Evolutionary conservation across 2,888 invertebrate species (phyloP), one percentile per base, ranked within the genome.

Genomic region (Sarcophaga rosellei): DNA sequence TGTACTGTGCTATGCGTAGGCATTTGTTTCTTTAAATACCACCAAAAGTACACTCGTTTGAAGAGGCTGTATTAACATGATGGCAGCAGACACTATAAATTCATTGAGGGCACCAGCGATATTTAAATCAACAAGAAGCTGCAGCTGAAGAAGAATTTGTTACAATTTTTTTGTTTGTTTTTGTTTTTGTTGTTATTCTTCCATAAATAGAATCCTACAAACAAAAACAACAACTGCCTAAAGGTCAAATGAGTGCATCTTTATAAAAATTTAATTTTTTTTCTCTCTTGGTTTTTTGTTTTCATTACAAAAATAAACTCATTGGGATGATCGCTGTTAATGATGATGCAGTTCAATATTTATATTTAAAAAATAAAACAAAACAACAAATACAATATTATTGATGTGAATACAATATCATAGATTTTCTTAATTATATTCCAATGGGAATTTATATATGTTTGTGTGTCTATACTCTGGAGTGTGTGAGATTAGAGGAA

Each of bases 221-320:
- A 65, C 57, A 59, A 45, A 17, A 47, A 77, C 61, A 20, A 63
- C 68, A 62, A 57, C 76, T 68, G 59, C 62, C 72, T 82, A 86
- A 86, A 86, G 86, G 86, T 82, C 86, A 86, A 76, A 76, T 83
- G 86, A 83, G 86, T 86, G 76, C 86, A 86, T 82, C 68, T 76
- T 63, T 79, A 44, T 5, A 79, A 79, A 79, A 82, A 35, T 8
- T 35, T 76, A 57, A n/a, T 23, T 66, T 74, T 47, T 47, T 47
- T 10, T 3, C 3, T 4, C 8, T 47, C 10, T 1, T 12, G 45
- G 1, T 10, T 12, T 4, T 15, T 15, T 47, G 8, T 8, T 35
- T 35, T 35, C 35, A 2, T 35, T 35, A 35, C 8, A 53, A 53
- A 53, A 53, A 53, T 53, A 53, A 53, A 53, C 15, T 3, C 17